Conservation (phyloP, 2,797 vertebrate genomes). For the Polyboroides typus region DNA sequence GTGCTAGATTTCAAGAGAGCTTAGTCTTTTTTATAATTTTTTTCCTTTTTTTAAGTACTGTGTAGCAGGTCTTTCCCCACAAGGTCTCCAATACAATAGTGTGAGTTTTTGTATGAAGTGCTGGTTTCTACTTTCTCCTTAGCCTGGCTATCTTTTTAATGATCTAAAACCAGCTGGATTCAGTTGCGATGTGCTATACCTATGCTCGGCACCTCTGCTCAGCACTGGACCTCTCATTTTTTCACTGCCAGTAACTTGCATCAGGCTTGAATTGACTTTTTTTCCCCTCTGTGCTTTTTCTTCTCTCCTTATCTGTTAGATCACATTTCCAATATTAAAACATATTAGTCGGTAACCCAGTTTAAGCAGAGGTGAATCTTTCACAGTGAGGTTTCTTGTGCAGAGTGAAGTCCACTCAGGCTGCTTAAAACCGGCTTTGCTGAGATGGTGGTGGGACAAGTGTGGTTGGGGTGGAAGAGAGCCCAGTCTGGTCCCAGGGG, state of each 20-base stretch:
- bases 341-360: not conserved
- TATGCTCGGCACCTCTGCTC: not conserved
- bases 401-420: not conserved
- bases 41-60: not conserved
- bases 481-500: not conserved
- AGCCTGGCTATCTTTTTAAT: constrained; percentile 59
- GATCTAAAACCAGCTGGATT: constrained; percentile 33
- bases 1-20: not conserved
- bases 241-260: not conserved
- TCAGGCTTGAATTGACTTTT: constrained; percentile 26
- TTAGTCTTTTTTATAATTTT: not conserved
- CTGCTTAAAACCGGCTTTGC: not conserved
- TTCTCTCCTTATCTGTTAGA: constrained; percentile 19
- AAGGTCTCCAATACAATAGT: not conserved
- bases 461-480: not conserved
- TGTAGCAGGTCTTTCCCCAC: not conserved
- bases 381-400: not conserved
- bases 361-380: not conserved
- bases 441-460: not conserved
- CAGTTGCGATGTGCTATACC: not conserved
- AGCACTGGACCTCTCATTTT: not conserved
- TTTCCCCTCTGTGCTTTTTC: not conserved
- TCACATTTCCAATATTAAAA: constrained; percentile 41
- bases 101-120: constrained; percentile 34
- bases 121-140: constrained; percentile 44